Base-by-base conservation (phyloP, 2,113 vertebrate genomes). In the Pelecanoides urinatrix region DNA sequence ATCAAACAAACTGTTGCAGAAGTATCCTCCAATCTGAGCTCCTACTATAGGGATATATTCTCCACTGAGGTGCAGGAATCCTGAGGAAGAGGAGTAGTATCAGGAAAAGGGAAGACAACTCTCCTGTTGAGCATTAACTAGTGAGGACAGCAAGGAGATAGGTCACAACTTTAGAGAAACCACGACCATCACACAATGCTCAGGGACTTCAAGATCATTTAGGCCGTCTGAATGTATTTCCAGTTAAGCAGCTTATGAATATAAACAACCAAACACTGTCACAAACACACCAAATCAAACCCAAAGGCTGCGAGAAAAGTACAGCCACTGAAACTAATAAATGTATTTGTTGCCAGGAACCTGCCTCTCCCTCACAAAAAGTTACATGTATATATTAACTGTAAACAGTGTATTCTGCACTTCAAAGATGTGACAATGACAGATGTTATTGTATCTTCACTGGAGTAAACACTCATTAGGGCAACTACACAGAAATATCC, bases 21-120 rank as follows among this genome's bases (percentile, higher is more conserved):
- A 62, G 6, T 8, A 40, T 15, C 29, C 23, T 23, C 34, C 13
- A 71, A 9, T 8, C 32, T 38, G 12, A 13, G 16, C 32, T 83
- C 15, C 27, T 40, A 3, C 30, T 13, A 2, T 0, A 40, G 38
- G 4, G 4, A 5, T 34, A 12, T 40, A 42, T 18, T 82, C 21
- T 27, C 21, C 65, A 78, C 4, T 6, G 36, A 36, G 6, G 7
- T 21, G 16, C 62, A 55, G n/a, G 20, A 74, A 4, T 12, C 15
- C 11, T 29, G 26, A 68, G 14, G 34, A 86, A 38, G 4, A 18
- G 7, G 2, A 38, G 6, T 7, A 58, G 2, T 17, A 70, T 26
- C 2, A 40, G 32, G 20, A 67, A n/a, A 18, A 87, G 21, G 11
- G 17, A 55, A 65, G 11, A 65, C 18, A 49, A 19, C 34, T 70